phyloP scores from a whole-genome alignment of 1,140 invertebrate genomes.

The Solen grandis region DNA sequence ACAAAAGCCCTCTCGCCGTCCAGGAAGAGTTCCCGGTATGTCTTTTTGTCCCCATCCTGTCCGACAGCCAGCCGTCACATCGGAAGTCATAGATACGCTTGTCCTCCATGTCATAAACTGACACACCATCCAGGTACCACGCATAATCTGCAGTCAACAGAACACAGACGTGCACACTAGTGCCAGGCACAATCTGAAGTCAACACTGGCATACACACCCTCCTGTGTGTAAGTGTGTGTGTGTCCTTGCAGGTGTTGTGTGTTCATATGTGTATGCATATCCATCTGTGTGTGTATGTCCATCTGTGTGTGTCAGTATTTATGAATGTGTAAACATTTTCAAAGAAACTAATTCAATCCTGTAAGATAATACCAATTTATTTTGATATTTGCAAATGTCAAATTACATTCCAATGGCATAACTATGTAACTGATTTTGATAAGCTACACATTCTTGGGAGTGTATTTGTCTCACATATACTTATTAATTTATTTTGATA shows the following conservation, averaged over 20 bases:
- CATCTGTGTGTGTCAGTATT: too few species aligned
- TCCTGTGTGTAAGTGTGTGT: neutral
- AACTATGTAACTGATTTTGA: too few species aligned
- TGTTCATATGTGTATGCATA: too few species aligned
- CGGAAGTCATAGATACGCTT: constrained; percentile 74
- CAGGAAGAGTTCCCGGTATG: constrained; percentile 66
- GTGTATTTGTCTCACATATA: too few species aligned
- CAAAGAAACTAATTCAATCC: too few species aligned
- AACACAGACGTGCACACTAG: neutral
- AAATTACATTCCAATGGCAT: too few species aligned
- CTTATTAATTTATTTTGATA: too few species aligned
- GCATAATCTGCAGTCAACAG: constrained; percentile 68
- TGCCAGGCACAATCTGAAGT: neutral
- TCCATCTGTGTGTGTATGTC: too few species aligned
- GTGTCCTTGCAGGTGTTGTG: constrained; percentile 1
- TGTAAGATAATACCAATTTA: too few species aligned
- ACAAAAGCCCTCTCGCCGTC: constrained; percentile 70
- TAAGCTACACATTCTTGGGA: too few species aligned
- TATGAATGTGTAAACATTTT: too few species aligned
- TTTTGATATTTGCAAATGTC: too few species aligned
- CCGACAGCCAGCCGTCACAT: constrained; percentile 76
- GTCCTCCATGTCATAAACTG: constrained; percentile 74
- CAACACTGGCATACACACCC: neutral
- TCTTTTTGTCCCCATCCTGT: constrained; percentile 71
- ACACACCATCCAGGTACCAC: constrained; percentile 77